These are phyloP conservation scores for Timema podura DNA, from an alignment of 2,888 invertebrate genomes.

Conservation along the genomic window DNA sequence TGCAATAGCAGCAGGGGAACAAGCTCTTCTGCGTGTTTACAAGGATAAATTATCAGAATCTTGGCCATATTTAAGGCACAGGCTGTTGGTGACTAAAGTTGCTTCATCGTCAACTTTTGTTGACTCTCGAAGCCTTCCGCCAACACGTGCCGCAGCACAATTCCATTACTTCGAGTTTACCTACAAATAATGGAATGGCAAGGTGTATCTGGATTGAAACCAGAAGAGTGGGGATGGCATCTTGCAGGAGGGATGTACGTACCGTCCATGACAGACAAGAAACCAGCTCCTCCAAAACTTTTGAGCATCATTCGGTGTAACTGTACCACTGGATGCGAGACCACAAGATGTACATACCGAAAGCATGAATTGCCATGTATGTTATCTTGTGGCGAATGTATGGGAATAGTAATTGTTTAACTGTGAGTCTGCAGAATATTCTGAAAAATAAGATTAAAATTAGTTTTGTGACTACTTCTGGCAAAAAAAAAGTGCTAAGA, in stretches of 20 bases:
- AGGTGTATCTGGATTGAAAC: not conserved
- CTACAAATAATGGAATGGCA: slow-evolving; percentile 10
- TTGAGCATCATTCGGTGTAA: not conserved
- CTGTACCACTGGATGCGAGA: slow-evolving; percentile 1
- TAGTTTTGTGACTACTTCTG: too few relatives aligned
- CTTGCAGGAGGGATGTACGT: slow-evolving; percentile 1
- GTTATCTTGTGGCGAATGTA: not conserved
- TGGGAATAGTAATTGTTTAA: not conserved
- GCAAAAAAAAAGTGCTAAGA: too few relatives aligned
- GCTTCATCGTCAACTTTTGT: not conserved
- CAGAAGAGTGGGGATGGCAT: slow-evolving; percentile 7
- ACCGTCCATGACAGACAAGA: slow-evolving; percentile 7
- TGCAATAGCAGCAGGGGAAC: not conserved
- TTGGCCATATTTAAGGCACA: slow-evolving; percentile 4
- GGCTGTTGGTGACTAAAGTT: not conserved
- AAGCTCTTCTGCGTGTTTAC: slow-evolving; percentile 4
- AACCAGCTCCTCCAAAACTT: not conserved
- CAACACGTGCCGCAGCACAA: slow-evolving; percentile 10
- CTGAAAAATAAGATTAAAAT: not conserved
- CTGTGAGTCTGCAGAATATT: not conserved
- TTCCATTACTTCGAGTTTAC: not conserved
- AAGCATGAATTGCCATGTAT: slow-evolving; percentile 9
- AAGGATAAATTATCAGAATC: not conserved
- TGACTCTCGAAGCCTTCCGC: not conserved
- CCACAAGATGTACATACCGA: not conserved